These are phyloP conservation scores for Sebastes hubbsi DNA, from an alignment of 2,797 vertebrate species.

Conservation along the genomic window DNA sequence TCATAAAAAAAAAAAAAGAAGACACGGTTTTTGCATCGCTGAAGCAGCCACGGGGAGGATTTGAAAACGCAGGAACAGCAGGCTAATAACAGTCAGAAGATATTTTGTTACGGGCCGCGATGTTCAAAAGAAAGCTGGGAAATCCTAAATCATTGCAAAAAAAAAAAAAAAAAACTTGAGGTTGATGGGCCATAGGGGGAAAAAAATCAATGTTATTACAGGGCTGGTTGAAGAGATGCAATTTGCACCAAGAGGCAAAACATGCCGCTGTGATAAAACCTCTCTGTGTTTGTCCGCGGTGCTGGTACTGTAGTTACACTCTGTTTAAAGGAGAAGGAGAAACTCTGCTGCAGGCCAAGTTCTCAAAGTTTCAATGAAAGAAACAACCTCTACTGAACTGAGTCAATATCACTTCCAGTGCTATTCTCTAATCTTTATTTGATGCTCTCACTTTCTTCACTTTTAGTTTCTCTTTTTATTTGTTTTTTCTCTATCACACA, in stretches of 20 bases:
- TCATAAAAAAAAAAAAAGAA: conserved; percentile 24
- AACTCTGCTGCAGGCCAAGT: conserved; percentile 35
- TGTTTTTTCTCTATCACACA: not conserved
- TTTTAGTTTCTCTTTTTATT: not conserved
- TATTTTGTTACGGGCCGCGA: conserved; percentile 17
- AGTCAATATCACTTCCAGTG: conserved; percentile 13
- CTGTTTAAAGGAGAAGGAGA: conserved; percentile 19
- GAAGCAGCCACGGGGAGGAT: conserved; percentile 45
- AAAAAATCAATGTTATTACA: conserved; percentile 68
- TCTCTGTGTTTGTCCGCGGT: conserved; percentile 18
- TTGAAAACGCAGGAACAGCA: conserved; percentile 7
- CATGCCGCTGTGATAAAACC: conserved; percentile 26
- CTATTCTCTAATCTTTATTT: not conserved
- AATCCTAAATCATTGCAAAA: conserved; percentile 35
- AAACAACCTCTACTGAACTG: not conserved
- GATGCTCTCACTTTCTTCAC: not conserved
- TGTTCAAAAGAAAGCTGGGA: conserved; percentile 36
- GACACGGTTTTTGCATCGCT: not conserved
- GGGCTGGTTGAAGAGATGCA: conserved; percentile 36
- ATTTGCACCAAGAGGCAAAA: conserved; percentile 57
- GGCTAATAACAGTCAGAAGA: conserved; percentile 47
- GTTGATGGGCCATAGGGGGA: conserved; percentile 36
- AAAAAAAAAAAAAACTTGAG: not conserved
- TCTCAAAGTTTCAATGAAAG: conserved; percentile 13
- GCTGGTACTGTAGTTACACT: conserved; percentile 1